Evolutionary conservation across 2,888 invertebrate species (phyloP).

Genomic region (Sarcophaga variegata): DNA sequence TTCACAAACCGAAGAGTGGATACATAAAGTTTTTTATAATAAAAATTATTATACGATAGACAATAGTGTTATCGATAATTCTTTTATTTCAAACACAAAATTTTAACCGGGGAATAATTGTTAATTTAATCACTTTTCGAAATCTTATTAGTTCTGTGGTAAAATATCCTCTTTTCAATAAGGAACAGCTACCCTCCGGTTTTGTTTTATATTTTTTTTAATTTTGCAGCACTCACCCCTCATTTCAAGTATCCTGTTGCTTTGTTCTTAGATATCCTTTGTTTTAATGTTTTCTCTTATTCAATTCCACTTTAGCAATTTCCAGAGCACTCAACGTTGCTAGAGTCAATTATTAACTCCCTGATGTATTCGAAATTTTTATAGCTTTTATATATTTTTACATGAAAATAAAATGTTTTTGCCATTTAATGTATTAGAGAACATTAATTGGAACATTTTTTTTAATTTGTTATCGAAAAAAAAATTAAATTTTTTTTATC

Average conservation of each 20-base stretch:
- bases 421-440: conserved; percentile 14
- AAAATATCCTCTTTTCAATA: neutral
- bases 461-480: conserved; percentile 38
- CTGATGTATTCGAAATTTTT: conserved; percentile 26
- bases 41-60: too few species aligned
- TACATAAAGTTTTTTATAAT: too few species aligned
- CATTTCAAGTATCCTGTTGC: conserved; percentile 58
- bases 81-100: too few species aligned
- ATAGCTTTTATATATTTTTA: conserved; percentile 60
- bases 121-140: too few species aligned
- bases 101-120: too few species aligned
- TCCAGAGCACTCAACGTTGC: conserved; percentile 19
- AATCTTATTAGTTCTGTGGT: too few species aligned
- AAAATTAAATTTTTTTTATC: conserved; percentile 32
- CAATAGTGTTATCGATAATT: too few species aligned
- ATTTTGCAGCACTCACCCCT: conserved; percentile 47
- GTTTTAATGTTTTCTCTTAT: neutral
- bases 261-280: neutral
- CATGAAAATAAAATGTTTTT: conserved; percentile 12
- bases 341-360: conserved; percentile 56
- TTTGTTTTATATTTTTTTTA: neutral
- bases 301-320: conserved; percentile 5
- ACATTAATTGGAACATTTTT: conserved; percentile 42
- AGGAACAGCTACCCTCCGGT: neutral
- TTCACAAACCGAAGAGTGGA: too few species aligned